Percentiles rank a stretch among this genome's conserved stretches.
phyloP scores from a whole-genome alignment of 2,888 invertebrate genomes.

The Exocentrus adspersus region DNA sequence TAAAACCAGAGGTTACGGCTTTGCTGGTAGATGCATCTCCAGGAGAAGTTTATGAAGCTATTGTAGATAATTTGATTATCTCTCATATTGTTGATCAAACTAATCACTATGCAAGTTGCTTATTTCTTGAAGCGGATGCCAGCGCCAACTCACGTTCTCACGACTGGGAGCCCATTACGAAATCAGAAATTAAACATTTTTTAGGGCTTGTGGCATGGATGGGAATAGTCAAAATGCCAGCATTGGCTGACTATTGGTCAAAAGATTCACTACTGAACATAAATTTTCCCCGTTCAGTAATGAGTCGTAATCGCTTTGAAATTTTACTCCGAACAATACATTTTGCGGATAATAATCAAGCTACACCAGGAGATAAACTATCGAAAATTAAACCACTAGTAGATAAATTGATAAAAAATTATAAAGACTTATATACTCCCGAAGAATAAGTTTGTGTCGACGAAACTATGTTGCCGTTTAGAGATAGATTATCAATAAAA shows the following conservation, averaged over 20 bases:
- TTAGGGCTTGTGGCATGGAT: slow-evolving; percentile 19
- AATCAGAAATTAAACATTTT: slow-evolving; percentile 14
- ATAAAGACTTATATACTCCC: too few species aligned
- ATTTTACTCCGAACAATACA: too few species aligned
- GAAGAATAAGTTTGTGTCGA: background rate
- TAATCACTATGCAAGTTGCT: slow-evolving; percentile 12
- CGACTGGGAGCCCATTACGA: background rate
- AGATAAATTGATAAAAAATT: too few species aligned
- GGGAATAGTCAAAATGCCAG: slow-evolving; percentile 17
- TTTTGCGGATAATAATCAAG: too few species aligned
- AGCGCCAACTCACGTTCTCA: background rate
- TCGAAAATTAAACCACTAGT: too few species aligned
- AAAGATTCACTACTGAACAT: too few species aligned
- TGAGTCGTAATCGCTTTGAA: too few species aligned
- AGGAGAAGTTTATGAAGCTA: slow-evolving; percentile 7
- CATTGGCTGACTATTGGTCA: slow-evolving; percentile 20
- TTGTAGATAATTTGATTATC: slow-evolving; percentile 13
- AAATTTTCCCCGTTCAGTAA: too few species aligned
- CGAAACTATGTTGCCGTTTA: background rate
- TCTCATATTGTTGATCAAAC: slow-evolving; percentile 3
- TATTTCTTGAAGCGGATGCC: slow-evolving; percentile 7
- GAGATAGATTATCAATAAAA: background rate
- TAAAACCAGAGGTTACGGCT: slow-evolving; percentile 15
- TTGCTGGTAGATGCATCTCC: slow-evolving; percentile 7
- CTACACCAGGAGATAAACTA: too few species aligned